phyloP scores from a whole-genome alignment of 2,113 vertebrate species.

The Pandion haliaetus region DNA sequence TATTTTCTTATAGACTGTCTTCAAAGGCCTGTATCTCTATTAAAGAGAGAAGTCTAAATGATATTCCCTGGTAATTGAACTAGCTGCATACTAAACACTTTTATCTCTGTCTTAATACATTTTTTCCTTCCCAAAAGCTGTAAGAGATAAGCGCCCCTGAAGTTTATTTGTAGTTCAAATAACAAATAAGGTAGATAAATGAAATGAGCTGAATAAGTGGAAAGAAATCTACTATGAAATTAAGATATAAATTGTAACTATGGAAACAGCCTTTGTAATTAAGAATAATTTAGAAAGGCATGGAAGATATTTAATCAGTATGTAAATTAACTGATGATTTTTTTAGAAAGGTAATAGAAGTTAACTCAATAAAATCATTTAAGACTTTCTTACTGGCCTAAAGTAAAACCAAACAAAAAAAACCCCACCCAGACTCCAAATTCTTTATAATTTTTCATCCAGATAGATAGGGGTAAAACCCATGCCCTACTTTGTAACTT shows the following conservation, averaged over 20 bases:
- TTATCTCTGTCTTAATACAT: constrained; percentile 47
- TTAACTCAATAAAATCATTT: neutral
- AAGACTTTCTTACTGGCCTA: neutral
- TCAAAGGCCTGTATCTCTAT: constrained; percentile 43
- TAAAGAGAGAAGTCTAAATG: constrained; percentile 48
- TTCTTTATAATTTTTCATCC: neutral
- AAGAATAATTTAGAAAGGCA: constrained; percentile 49
- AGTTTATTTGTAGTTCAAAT: constrained; percentile 54
- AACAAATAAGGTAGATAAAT: constrained; percentile 65
- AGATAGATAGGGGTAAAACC: neutral
- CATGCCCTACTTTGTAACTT: neutral
- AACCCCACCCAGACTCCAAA: neutral
- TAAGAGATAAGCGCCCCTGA: constrained; percentile 40
- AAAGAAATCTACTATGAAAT: constrained; percentile 61
- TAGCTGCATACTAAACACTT: constrained; percentile 34
- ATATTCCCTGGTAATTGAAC: constrained; percentile 50
- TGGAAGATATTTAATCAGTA: constrained; percentile 48
- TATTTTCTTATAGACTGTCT: constrained; percentile 7
- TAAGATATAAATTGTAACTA: constrained; percentile 62
- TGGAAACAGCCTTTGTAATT: constrained; percentile 57
- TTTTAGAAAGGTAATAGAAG: neutral
- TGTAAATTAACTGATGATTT: constrained; percentile 13
- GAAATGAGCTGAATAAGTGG: constrained; percentile 3
- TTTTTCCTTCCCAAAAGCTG: constrained; percentile 31
- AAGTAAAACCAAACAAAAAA: neutral